Evolutionary conservation across 35 echinoderm and acorn worm species (phyloP).

Genomic region (Hemicentrotus pulcherrimus): DNA sequence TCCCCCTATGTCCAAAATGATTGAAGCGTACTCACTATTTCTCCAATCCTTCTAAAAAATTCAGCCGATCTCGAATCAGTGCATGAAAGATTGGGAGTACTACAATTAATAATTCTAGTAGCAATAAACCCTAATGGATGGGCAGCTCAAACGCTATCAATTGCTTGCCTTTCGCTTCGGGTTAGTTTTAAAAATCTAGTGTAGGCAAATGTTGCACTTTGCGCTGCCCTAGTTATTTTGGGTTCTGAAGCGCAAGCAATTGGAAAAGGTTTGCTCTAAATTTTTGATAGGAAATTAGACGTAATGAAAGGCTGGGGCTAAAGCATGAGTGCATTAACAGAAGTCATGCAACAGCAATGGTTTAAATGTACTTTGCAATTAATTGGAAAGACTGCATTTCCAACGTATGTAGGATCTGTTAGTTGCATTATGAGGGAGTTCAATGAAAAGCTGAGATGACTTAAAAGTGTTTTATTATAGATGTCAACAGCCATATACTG

Average conservation of each 20-base stretch:
- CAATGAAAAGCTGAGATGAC: background rate
- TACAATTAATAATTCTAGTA: slow-evolving; percentile 31
- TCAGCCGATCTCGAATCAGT: background rate
- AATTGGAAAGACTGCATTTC: background rate
- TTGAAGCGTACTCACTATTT: slow-evolving; percentile 22
- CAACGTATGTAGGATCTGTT: background rate
- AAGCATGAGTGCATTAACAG: background rate
- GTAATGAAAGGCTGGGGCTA: background rate
- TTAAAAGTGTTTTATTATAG: background rate
- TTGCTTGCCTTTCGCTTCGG: background rate
- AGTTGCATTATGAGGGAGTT: background rate
- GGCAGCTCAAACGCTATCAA: background rate
- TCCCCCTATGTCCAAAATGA: background rate
- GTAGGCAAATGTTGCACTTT: background rate
- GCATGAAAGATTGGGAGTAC: background rate
- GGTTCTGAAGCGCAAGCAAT: background rate
- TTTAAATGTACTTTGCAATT: background rate
- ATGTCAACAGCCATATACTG: background rate
- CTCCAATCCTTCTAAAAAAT: background rate
- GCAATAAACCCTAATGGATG: slow-evolving; percentile 37
- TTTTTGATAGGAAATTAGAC: background rate
- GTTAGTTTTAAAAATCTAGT: background rate
- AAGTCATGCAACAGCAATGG: background rate
- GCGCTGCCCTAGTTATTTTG: background rate
- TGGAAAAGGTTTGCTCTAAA: background rate